Base-by-base conservation (phyloP, 1,140 invertebrate genomes). In the Diuraphis noxia region DNA sequence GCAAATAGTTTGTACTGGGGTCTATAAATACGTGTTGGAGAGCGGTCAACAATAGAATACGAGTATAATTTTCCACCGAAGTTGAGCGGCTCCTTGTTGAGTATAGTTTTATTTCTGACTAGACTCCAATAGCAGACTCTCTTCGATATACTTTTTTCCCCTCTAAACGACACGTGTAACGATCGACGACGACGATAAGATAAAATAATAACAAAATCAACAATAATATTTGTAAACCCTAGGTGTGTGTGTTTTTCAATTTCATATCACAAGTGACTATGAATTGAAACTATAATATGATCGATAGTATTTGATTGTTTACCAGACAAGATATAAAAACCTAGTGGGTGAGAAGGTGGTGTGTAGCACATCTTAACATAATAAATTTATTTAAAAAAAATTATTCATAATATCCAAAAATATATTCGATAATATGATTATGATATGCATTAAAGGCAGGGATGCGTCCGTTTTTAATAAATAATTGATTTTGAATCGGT, bases 1-100 rank as follows among this genome's bases (percentile, higher is more conserved):
- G 23, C 10, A 81, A 90, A 90, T 79, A 79, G 88, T 81, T 90
- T 90, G 6, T 8, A 72, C 56, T 72, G 43, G n/a, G 30, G 40
- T 87, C 52, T 72, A 63, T 43, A 34, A 89, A 89, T 72, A 89
- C 34, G 49, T 56, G 49, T 87, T 36, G 46, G 23, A 86, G 19
- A 49, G 17, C 9, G 23, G 41, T 38, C 84, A 36, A 87, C 36
- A 88, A 52, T 40, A 40, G 86, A 88, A 63, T 40, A 88, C 88
- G 41, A 90, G 41, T 25, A 81, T 81, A 43, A 79, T 90, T 79
- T 77, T 40, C 87, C 1, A 40, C 30, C 40, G 49, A 38, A 30
- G 52, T 19, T 23, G 23, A 81, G 34, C 17, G 38, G 34, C 19
- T 25, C 36, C 19, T 52, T 30, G 23, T 88, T n/a, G 56, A 19